Evolutionary conservation across 2,113 vertebrate species (phyloP).

Genomic region (Neoarius graeffei): DNA sequence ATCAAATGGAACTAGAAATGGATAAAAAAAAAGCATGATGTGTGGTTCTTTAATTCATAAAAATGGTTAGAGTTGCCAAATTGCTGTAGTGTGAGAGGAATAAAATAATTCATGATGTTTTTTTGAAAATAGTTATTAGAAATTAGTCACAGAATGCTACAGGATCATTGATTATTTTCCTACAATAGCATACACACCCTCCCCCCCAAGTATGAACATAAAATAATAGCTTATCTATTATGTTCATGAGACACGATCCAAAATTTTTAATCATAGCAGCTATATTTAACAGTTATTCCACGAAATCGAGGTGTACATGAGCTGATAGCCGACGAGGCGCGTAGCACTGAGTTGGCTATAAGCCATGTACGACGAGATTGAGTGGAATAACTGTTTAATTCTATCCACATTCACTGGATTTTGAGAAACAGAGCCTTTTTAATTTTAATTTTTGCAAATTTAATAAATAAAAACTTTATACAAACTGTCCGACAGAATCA

Average conservation of each 20-base stretch:
- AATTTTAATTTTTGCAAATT: too few relatives aligned
- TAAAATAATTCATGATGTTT: neutral
- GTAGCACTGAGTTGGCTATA: too few relatives aligned
- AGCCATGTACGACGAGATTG: too few relatives aligned
- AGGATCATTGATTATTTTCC: neutral
- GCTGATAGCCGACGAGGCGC: too few relatives aligned
- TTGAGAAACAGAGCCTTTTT: too few relatives aligned
- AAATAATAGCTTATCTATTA: neutral
- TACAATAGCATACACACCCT: neutral
- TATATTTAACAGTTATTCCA: neutral
- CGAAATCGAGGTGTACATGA: too few relatives aligned
- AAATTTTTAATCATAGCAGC: neutral
- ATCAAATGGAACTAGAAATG: neutral
- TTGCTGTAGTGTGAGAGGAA: neutral
- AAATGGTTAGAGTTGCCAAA: neutral
- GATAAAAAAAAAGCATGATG: neutral
- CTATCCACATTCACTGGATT: too few relatives aligned
- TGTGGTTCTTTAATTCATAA: neutral
- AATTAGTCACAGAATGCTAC: neutral
- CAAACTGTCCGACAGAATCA: too few relatives aligned
- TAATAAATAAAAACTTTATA: too few relatives aligned
- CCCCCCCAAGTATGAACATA: neutral
- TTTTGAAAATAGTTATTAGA: neutral
- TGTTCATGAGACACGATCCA: slow-evolving; percentile 10
- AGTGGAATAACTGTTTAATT: too few relatives aligned